Evolutionary conservation across 2,888 invertebrate genomes (phyloP), one percentile per base, ranked within the genome.

Genomic region (Drosophila tanythrix): DNA sequence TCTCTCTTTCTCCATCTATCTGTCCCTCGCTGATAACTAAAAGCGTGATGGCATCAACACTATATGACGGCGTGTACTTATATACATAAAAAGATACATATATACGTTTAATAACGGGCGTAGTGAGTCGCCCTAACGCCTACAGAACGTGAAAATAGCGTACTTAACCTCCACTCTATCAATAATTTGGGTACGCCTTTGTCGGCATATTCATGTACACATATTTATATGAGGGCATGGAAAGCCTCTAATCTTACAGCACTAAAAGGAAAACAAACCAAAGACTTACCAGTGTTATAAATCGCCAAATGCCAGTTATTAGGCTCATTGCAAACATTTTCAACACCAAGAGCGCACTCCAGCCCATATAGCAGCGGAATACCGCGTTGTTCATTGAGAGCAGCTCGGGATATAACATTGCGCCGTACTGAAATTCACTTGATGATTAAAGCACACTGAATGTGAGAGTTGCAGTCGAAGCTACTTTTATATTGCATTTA

Each of bases 301-400:
- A 91, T n/a, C 94, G 86, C 61, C 90, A 87, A 13, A 91, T 66
- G 8, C 91, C 93, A 5, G 93, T 93, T n/a, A 94, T 76, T 2
- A 91, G 25, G 7, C 91, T 83, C 92, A 94, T 93, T 4, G 88
- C 66, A 38, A 93, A 75, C 85, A 93, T 92, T 89, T 94, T 94
- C 0, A 93, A 66, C 3, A 91, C 89, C 55, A 94, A 74, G 33
- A 94, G 38, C 3, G 89, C 87, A 8, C 83, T 74, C 90, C 94
- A 93, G 61, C 93, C 92, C 11, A 90, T 74, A 81, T 92, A 94
- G 15, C 91, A 78, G 27, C 81, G 85, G 65, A 93, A 93, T 15
- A 93, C 92, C 25, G 68, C 81, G 61, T 91, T 90, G 3, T 90
- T 74, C 40, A 84, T 59, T 6, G 83, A 77, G 63, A 85, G 66